Evolutionary conservation across 2,888 invertebrate species (phyloP).

Genomic region (Synergus gifuensis): DNA sequence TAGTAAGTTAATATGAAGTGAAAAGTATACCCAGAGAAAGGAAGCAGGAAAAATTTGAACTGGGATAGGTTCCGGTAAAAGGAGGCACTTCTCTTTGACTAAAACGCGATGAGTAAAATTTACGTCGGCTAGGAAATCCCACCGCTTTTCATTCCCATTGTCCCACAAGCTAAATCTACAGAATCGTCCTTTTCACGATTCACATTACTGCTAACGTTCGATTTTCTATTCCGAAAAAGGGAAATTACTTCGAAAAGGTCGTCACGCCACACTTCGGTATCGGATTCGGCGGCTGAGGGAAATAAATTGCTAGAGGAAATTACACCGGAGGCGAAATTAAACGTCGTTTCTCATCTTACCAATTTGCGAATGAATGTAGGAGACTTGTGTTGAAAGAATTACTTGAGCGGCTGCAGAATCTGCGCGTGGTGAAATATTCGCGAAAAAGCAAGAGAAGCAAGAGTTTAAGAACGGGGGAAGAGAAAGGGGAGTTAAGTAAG

Average conservation of each 20-base stretch:
- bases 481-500: constrained; percentile 3
- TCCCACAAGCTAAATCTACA: constrained; percentile 15
- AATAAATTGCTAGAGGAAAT: constrained; percentile 34
- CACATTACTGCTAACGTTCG: constrained; percentile 3
- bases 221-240: constrained; percentile 25
- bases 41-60: neutral
- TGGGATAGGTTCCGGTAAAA: neutral
- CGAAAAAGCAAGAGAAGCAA: constrained; percentile 20
- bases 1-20: neutral
- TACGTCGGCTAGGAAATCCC: neutral
- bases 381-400: constrained; percentile 11
- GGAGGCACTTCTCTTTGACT: constrained; percentile 7
- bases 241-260: constrained; percentile 7
- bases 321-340: constrained; percentile 29
- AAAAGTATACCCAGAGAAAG: neutral
- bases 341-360: constrained; percentile 16
- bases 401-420: neutral
- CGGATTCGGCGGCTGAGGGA: constrained; percentile 10
- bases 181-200: constrained; percentile 18
- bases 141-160: neutral
- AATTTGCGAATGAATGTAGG: constrained; percentile 13
- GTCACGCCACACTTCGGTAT: neutral
- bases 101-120: constrained; percentile 4
- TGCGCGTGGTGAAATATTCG: neutral
- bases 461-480: constrained; percentile 12